A percentile compares a stretch with the other conserved stretches of the same genome.
phyloP scores from a whole-genome alignment of 2,888 invertebrate genomes.

The Rhamnusium bicolor region DNA sequence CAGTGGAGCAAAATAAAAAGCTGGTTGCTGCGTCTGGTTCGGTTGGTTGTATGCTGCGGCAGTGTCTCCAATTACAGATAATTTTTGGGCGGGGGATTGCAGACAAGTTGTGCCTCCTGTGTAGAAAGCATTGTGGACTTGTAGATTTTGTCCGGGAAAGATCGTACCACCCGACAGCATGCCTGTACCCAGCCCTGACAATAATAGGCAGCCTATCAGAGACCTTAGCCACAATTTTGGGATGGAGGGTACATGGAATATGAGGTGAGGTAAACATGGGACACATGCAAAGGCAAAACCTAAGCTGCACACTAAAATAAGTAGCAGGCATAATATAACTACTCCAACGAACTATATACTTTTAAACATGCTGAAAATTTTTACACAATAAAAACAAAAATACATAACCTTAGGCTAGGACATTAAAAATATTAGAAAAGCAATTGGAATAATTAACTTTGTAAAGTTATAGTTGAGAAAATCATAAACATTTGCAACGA shows the following conservation, averaged over 20 bases:
- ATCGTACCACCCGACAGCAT: constrained; percentile 69
- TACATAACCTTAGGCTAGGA: too few relatives aligned
- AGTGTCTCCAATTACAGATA: constrained; percentile 56
- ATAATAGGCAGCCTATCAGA: constrained; percentile 52
- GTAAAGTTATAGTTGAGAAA: too few relatives aligned
- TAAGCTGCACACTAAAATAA: not conserved
- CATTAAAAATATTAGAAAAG: too few relatives aligned
- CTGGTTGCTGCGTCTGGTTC: constrained; percentile 71
- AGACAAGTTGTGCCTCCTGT: constrained; percentile 62
- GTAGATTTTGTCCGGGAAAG: constrained; percentile 67
- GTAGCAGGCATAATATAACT: not conserved
- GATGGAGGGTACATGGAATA: not conserved
- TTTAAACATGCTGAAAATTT: too few relatives aligned
- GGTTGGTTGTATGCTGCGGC: constrained; percentile 54
- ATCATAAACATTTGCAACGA: too few relatives aligned
- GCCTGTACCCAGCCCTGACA: constrained; percentile 69
- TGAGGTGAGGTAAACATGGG: not conserved
- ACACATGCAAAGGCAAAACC: constrained; percentile 10
- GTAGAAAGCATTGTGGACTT: constrained; percentile 71
- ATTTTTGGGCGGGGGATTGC: constrained; percentile 63
- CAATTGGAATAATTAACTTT: too few relatives aligned
- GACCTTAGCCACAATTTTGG: constrained; percentile 45
- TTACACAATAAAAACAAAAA: too few relatives aligned
- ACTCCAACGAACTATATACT: not conserved
- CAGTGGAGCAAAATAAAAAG: constrained; percentile 72